These are phyloP conservation scores for Canis aureus DNA, from an alignment of 2,113 vertebrate species.

Conservation along the genomic window DNA sequence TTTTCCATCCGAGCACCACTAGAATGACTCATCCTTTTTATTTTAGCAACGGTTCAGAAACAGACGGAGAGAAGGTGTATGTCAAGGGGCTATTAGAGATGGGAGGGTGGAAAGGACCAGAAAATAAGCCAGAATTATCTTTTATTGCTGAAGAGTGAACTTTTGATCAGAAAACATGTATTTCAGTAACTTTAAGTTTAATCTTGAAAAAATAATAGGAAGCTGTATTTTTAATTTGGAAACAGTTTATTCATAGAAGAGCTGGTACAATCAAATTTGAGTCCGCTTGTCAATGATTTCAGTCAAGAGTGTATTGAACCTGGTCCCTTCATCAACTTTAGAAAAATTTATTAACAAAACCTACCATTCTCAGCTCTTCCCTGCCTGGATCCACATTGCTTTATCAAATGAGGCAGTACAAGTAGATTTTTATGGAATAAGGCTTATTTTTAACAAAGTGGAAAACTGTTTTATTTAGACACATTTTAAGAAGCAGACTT, in stretches of 20 bases:
- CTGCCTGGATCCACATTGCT: slow-evolving; percentile 69
- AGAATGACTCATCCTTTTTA: slow-evolving; percentile 83
- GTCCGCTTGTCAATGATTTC: slow-evolving; percentile 78
- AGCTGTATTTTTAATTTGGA: slow-evolving; percentile 76
- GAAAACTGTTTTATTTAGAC: slow-evolving; percentile 63
- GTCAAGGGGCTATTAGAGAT: slow-evolving; percentile 53
- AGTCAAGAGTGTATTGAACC: slow-evolving; percentile 73
- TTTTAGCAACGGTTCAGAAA: slow-evolving; percentile 77
- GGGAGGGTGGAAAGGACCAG: neutral
- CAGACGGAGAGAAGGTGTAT: slow-evolving; percentile 77
- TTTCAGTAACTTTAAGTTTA: slow-evolving; percentile 73
- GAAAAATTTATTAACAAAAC: slow-evolving; percentile 43
- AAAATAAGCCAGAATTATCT: slow-evolving; percentile 55
- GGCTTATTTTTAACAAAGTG: slow-evolving; percentile 31
- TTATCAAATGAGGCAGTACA: slow-evolving; percentile 78
- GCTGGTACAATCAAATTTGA: slow-evolving; percentile 72
- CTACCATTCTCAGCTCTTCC: neutral
- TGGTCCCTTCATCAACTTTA: slow-evolving; percentile 79
- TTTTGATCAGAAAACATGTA: slow-evolving; percentile 63
- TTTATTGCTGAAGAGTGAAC: slow-evolving; percentile 64
- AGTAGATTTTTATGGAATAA: slow-evolving; percentile 42
- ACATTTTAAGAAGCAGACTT: slow-evolving; percentile 47
- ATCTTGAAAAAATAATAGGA: slow-evolving; percentile 45
- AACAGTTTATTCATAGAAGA: slow-evolving; percentile 75
- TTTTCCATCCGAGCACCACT: slow-evolving; percentile 73